Percentiles rank a stretch among this genome's conserved stretches.
phyloP scores from a whole-genome alignment of 2,888 invertebrate genomes.

The Diogma glabrata region DNA sequence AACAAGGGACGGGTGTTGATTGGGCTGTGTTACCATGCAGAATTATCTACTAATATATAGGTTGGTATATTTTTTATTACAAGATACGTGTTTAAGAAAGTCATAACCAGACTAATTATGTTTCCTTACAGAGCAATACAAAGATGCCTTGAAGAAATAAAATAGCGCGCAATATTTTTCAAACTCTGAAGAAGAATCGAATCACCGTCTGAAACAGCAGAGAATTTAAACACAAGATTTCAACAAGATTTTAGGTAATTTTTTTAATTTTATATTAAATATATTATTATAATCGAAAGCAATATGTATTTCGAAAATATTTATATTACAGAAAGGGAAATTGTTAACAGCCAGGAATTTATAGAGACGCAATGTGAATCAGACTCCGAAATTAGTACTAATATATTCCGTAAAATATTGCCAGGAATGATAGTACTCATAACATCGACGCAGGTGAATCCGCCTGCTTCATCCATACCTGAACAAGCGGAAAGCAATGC shows the following conservation, averaged over 20 bases:
- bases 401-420: slow-evolving; percentile 2
- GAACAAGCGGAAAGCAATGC: slow-evolving; percentile 1
- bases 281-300: too few species aligned
- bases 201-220: not conserved
- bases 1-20: not conserved
- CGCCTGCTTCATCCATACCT: not conserved
- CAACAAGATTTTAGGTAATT: not conserved
- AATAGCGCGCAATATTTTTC: not conserved
- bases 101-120: too few species aligned
- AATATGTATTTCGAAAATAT: too few species aligned
- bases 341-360: too few species aligned
- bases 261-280: not conserved
- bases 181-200: not conserved
- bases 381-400: not conserved
- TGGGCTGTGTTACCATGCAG: not conserved
- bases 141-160: not conserved
- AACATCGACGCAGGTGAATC: slow-evolving; percentile 4
- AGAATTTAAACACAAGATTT: too few species aligned
- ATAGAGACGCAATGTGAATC: too few species aligned
- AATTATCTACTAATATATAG: not conserved
- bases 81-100: too few species aligned
- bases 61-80: not conserved
- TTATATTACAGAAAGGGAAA: too few species aligned
- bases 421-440: not conserved
- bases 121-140: not conserved